Conservation (phyloP, 2,113 vertebrate genomes). For the Manacus vitellinus region DNA sequence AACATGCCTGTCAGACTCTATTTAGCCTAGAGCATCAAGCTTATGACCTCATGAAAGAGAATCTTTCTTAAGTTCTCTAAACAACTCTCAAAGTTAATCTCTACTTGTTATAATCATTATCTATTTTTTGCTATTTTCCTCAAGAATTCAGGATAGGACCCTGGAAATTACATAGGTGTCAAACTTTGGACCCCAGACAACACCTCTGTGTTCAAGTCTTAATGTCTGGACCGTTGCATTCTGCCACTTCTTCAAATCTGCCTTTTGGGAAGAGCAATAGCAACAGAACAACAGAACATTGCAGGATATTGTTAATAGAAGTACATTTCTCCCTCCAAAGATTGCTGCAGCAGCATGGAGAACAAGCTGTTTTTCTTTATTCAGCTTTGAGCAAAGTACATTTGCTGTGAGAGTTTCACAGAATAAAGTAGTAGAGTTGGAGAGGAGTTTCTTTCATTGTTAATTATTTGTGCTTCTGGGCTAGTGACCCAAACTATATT, state of each 20-base stretch:
- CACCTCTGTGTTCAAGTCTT: not conserved
- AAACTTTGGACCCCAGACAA: not conserved
- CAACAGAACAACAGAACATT: not conserved
- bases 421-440: not conserved
- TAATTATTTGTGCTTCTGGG: conserved; percentile 54
- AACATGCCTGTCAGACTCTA: conserved; percentile 50
- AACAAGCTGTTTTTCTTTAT: not conserved
- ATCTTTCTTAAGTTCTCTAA: conserved; percentile 38
- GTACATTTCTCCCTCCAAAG: not conserved
- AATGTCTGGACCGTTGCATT: not conserved
- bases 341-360: not conserved
- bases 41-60: conserved; percentile 53
- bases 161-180: not conserved
- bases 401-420: not conserved
- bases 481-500: conserved; percentile 37
- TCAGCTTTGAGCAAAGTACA: not conserved
- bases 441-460: not conserved
- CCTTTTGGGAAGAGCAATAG: not conserved
- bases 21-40: conserved; percentile 43
- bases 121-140: not conserved
- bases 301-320: not conserved
- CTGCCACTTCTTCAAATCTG: not conserved
- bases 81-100: conserved; percentile 30
- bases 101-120: not conserved
- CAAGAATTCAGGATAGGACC: not conserved